Percentiles rank a stretch among this genome's conserved stretches.
phyloP scores from a whole-genome alignment of 2,113 vertebrate species.

The Crotalus tigris region DNA sequence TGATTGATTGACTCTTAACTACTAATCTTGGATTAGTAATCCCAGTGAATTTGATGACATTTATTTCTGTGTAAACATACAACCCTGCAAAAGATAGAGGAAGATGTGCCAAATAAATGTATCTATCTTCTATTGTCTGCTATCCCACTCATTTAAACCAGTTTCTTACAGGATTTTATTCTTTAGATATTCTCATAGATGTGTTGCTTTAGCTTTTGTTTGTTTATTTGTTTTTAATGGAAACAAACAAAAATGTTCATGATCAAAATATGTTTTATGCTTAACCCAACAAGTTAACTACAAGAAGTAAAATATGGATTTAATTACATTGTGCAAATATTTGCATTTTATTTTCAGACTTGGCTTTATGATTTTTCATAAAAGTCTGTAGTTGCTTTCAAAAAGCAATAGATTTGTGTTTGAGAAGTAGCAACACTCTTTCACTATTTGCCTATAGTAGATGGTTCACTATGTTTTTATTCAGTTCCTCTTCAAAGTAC shows the following conservation, averaged over 20 bases:
- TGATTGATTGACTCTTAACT: not conserved
- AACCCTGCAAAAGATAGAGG: not conserved
- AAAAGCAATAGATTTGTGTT: no score
- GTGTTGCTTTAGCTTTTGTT: not conserved
- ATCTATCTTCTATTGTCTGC: not conserved
- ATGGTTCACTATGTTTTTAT: not conserved
- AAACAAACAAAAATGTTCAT: not conserved
- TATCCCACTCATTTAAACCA: no score
- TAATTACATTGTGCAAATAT: no score
- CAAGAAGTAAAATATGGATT: slow-evolving; percentile 6
- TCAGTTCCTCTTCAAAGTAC: not conserved
- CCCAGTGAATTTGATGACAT: not conserved
- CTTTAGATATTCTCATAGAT: not conserved
- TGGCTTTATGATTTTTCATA: no score
- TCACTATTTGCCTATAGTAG: not conserved
- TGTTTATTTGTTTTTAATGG: not conserved
- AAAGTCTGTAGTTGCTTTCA: no score
- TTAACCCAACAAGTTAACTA: not conserved
- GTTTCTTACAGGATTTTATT: not conserved
- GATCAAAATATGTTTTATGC: slow-evolving; percentile 13
- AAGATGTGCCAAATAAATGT: not conserved
- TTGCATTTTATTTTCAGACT: no score
- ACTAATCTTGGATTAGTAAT: not conserved
- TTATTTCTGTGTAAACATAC: not conserved
- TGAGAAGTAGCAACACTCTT: no score